Percentiles rank a stretch among this genome's conserved stretches.
phyloP scores from a whole-genome alignment of 2,888 invertebrate genomes.

The Cataglyphis rosenhaueri region DNA sequence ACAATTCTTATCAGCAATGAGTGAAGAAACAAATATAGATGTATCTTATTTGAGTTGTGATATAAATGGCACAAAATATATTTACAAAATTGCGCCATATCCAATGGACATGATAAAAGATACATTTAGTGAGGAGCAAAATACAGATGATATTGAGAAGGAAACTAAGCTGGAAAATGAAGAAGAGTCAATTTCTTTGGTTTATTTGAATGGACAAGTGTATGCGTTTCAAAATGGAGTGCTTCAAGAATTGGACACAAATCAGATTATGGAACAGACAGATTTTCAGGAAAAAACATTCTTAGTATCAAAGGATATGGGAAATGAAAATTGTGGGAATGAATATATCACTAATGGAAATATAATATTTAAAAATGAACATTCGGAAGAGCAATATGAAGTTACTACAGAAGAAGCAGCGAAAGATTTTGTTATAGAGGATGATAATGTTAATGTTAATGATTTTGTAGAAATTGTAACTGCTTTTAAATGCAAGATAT shows the following conservation, averaged over 20 bases:
- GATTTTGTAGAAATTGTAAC: constrained; percentile 87
- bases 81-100: constrained; percentile 75
- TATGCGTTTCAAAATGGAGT: constrained; percentile 79
- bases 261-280: constrained; percentile 69
- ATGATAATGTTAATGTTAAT: constrained; percentile 79
- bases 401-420: constrained; percentile 60
- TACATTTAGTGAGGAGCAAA: constrained; percentile 63
- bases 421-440: constrained; percentile 61
- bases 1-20: constrained; percentile 66
- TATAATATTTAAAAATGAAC: constrained; percentile 62
- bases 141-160: constrained; percentile 61
- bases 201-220: constrained; percentile 80
- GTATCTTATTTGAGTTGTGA: constrained; percentile 78
- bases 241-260: constrained; percentile 76
- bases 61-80: constrained; percentile 80
- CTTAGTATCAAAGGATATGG: constrained; percentile 68
- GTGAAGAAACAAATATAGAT: constrained; percentile 69
- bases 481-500: constrained; percentile 87
- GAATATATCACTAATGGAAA: constrained; percentile 64
- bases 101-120: constrained; percentile 65
- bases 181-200: constrained; percentile 77
- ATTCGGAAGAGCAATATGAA: constrained; percentile 69
- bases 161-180: constrained; percentile 63
- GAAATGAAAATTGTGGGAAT: constrained; percentile 64
- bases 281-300: constrained; percentile 66